Percentiles rank a stretch among this genome's conserved stretches.
Conservation (phyloP, 2,888 invertebrate species). For the Meganola albula region DNA sequence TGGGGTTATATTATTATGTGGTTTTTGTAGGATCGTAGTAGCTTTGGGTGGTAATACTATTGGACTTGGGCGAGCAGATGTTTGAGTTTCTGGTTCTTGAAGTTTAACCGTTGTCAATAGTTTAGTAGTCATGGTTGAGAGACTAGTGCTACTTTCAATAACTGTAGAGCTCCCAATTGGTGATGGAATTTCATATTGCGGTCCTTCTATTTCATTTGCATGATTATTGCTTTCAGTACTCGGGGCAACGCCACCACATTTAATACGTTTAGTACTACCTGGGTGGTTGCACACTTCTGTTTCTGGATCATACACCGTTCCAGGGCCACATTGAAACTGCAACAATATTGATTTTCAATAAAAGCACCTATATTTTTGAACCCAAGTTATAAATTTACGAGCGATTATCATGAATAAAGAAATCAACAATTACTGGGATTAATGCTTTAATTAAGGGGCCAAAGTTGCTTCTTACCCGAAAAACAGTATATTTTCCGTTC, state of each 20-base stretch:
- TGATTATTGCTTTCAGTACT: conserved; percentile 25
- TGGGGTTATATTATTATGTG: conserved; percentile 8
- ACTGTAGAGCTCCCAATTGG: too few relatives aligned
- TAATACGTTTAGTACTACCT: conserved; percentile 80
- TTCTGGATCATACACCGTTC: conserved; percentile 85
- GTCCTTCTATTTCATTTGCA: conserved; percentile 68
- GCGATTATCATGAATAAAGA: too few relatives aligned
- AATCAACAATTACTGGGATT: too few relatives aligned
- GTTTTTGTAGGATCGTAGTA: too few relatives aligned
- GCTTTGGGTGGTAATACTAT: neutral
- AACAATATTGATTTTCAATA: conserved; percentile 30
- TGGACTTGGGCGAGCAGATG: too few relatives aligned
- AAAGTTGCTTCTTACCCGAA: conserved; percentile 71
- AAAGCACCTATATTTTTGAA: neutral
- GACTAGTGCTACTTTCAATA: too few relatives aligned
- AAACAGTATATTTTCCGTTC: conserved; percentile 74
- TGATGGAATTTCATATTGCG: conserved; percentile 45
- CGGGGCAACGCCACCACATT: conserved; percentile 74
- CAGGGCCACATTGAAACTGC: conserved; percentile 84
- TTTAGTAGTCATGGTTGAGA: too few relatives aligned
- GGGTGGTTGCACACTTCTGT: conserved; percentile 84
- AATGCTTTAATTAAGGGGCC: too few relatives aligned
- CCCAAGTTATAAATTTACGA: neutral
- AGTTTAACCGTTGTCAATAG: too few relatives aligned
- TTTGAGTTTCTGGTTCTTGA: too few relatives aligned